Evolutionary conservation across 2,797 vertebrate genomes (phyloP).

Genomic region (Ceryle rudis): DNA sequence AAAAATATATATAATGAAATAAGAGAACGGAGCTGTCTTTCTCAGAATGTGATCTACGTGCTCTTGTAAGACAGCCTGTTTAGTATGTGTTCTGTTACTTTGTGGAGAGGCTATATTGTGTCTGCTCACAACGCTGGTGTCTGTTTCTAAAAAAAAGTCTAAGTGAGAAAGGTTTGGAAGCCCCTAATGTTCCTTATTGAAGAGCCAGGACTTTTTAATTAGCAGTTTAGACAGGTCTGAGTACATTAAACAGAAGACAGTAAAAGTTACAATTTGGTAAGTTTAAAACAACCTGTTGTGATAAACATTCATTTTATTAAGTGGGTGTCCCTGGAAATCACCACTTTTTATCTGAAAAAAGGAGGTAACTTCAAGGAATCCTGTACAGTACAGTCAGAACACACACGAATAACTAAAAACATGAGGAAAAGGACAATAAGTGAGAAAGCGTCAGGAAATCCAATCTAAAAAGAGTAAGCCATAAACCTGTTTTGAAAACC

Average conservation of each 20-base stretch:
- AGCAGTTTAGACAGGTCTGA: neutral
- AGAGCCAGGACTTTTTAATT: neutral
- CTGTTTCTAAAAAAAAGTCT: neutral
- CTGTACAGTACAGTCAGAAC: neutral
- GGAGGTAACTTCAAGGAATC: neutral
- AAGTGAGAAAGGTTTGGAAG: neutral
- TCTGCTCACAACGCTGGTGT: neutral
- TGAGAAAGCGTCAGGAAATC: neutral
- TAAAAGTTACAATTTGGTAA: neutral
- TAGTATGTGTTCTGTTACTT: neutral
- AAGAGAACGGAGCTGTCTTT: neutral
- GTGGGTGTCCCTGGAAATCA: neutral
- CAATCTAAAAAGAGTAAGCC: neutral
- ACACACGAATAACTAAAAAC: neutral
- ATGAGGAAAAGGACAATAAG: neutral
- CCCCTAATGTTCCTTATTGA: neutral
- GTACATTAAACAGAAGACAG: neutral
- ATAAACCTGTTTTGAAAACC: neutral
- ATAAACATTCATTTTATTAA: neutral
- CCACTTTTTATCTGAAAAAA: neutral
- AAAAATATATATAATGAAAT: neutral
- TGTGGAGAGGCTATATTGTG: neutral
- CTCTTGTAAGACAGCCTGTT: neutral
- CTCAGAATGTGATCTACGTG: neutral
- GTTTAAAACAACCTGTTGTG: neutral